Conservation (phyloP, 92 coral and sea anemone genomes). For the Plumapathes pennacea region DNA sequence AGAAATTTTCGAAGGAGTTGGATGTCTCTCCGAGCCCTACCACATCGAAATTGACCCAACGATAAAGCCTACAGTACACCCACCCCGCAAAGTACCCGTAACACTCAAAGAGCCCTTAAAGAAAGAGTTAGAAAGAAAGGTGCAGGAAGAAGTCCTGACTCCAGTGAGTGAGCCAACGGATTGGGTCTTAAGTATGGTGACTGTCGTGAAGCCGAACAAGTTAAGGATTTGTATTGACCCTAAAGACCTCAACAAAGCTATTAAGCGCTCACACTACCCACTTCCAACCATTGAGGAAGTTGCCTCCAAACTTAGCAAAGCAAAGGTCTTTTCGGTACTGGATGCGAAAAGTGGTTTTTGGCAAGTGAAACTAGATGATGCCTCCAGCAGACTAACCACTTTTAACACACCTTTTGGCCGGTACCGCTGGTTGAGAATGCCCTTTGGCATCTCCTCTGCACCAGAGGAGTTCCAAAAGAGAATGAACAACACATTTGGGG, state of each 20-base stretch:
- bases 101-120: slow-evolving; percentile 21
- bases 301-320: slow-evolving; percentile 8
- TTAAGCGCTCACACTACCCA: slow-evolving; percentile 23
- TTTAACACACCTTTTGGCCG: slow-evolving; percentile 23
- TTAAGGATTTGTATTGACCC: slow-evolving; percentile 32
- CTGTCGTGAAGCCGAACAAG: slow-evolving; percentile 38
- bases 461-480: slow-evolving; percentile 37
- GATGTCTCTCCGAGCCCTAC: slow-evolving; percentile 39
- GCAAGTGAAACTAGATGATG: slow-evolving; percentile 11
- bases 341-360: slow-evolving; percentile 29
- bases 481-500: slow-evolving; percentile 23
- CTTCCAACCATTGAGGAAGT: slow-evolving; percentile 17
- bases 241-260: slow-evolving; percentile 17
- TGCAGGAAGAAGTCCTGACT: slow-evolving; percentile 6
- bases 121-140: slow-evolving; percentile 22
- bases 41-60: slow-evolving; percentile 26
- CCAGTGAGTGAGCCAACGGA: slow-evolving; percentile 24
- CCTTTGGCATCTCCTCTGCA: slow-evolving; percentile 36
- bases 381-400: slow-evolving; percentile 10
- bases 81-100: slow-evolving; percentile 42
- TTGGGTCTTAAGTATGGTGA: slow-evolving; percentile 36
- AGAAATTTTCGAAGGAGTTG: slow-evolving; percentile 30
- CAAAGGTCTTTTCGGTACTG: slow-evolving; percentile 12
- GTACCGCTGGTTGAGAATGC: slow-evolving; percentile 19
- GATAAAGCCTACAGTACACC: too few species aligned